Percentiles rank a stretch among this genome's conserved stretches.
Evolutionary conservation across 2,113 vertebrate genomes (phyloP).

Genomic region (Hippocampus barbouri): DNA sequence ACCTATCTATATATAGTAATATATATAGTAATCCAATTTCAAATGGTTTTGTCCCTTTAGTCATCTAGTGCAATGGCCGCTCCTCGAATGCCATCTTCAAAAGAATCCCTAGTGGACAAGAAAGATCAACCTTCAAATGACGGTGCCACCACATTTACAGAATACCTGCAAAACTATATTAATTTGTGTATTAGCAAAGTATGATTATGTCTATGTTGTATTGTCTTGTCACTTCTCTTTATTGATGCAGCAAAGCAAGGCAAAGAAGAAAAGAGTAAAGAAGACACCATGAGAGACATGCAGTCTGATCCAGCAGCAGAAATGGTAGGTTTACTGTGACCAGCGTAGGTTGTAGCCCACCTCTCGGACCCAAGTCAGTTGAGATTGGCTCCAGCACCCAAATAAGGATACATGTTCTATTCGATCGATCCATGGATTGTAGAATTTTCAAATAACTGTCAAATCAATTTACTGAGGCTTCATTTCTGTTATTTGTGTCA

Average conservation of each 20-base stretch:
- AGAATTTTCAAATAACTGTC: neutral
- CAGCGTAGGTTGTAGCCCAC: neutral
- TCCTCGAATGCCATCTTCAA: constrained; percentile 44
- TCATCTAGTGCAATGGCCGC: constrained; percentile 15
- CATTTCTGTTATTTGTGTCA: neutral
- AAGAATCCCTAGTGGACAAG: constrained; percentile 30
- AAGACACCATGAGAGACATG: constrained; percentile 13
- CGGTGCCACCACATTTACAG: neutral
- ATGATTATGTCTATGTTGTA: neutral
- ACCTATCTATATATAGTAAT: no score
- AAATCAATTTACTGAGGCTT: neutral
- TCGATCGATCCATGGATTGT: neutral
- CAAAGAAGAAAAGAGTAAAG: constrained; percentile 45
- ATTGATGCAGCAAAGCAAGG: constrained; percentile 7
- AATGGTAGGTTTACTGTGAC: neutral
- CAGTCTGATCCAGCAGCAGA: neutral
- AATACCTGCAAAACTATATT: neutral
- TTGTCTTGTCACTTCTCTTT: neutral
- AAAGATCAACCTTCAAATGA: constrained; percentile 28
- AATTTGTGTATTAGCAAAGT: neutral
- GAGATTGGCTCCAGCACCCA: neutral
- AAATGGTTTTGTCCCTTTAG: constrained; percentile 25
- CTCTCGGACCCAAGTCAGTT: neutral
- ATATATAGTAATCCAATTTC: neutral
- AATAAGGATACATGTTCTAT: neutral